Conservation (phyloP, 2,888 invertebrate genomes). For the Euproctis similis region DNA sequence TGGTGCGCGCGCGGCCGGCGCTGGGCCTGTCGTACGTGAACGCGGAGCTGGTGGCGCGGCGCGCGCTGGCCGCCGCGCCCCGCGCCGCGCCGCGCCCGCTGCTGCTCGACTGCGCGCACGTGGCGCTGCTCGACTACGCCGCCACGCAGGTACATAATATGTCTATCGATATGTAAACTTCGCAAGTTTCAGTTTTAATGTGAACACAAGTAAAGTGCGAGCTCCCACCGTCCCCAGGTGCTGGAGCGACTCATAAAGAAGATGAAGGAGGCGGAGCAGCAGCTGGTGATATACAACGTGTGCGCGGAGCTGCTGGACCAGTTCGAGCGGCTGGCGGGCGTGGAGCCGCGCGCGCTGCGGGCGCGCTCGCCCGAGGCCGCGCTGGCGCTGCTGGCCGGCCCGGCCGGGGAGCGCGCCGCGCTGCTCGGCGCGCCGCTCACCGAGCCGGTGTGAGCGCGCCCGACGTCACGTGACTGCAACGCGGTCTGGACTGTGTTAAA, state of each 20-base stretch:
- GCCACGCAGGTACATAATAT: slow-evolving; percentile 24
- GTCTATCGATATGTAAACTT: too few species aligned
- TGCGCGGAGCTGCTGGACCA: slow-evolving; percentile 25
- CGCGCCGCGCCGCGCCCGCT: slow-evolving; percentile 51
- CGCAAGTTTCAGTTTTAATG: neutral
- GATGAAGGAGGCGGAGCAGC: slow-evolving; percentile 64
- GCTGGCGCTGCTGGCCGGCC: slow-evolving; percentile 8
- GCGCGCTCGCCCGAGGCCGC: slow-evolving; percentile 14
- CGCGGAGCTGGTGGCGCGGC: slow-evolving; percentile 52
- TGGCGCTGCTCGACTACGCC: slow-evolving; percentile 79
- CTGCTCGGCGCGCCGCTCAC: slow-evolving; percentile 2
- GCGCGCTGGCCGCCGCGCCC: slow-evolving; percentile 67
- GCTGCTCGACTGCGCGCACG: slow-evolving; percentile 78
- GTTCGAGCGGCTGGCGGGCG: slow-evolving; percentile 28
- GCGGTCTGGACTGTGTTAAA: too few species aligned
- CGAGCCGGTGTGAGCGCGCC: neutral
- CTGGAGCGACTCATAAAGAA: slow-evolving; percentile 74
- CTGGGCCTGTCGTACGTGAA: slow-evolving; percentile 83
- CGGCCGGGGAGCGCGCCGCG: slow-evolving; percentile 13
- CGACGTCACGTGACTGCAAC: too few species aligned
- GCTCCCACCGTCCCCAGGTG: slow-evolving; percentile 72
- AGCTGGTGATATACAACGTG: slow-evolving; percentile 67
- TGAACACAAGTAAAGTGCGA: neutral
- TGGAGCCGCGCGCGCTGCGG: slow-evolving; percentile 31
- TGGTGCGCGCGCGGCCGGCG: slow-evolving; percentile 71